A percentile compares a stretch with the other conserved stretches of the same genome.
These are phyloP conservation scores for Pyxicephalus adspersus DNA, from an alignment of 2,113 vertebrate species.

Conservation along the genomic window DNA sequence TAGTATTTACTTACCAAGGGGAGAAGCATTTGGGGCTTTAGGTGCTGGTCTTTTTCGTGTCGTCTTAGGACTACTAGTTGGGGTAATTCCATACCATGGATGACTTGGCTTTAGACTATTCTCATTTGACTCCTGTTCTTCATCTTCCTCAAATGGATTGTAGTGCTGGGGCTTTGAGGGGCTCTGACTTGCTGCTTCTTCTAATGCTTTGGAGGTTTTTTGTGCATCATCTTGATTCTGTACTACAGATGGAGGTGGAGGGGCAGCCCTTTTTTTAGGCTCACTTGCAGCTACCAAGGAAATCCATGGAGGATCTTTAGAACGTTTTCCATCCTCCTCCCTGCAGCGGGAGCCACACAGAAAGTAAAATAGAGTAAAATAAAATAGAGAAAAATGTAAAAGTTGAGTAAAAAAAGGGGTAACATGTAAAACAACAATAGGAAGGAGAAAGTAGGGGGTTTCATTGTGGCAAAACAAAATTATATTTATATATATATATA, in stretches of 20 bases:
- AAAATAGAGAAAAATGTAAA: too few species aligned
- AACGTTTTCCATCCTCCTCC: slow-evolving; percentile 64
- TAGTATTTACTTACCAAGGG: slow-evolving; percentile 67
- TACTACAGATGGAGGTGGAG: slow-evolving; percentile 66
- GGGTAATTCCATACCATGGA: slow-evolving; percentile 95
- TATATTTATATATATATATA: too few species aligned
- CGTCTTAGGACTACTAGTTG: slow-evolving; percentile 78
- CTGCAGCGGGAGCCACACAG: slow-evolving; percentile 55
- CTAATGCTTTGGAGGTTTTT: slow-evolving; percentile 47
- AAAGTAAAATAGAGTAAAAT: neutral
- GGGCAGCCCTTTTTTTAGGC: slow-evolving; percentile 89
- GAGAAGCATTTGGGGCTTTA: slow-evolving; percentile 74
- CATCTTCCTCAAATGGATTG: slow-evolving; percentile 88
- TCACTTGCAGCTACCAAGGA: slow-evolving; percentile 86
- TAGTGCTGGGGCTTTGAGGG: slow-evolving; percentile 63
- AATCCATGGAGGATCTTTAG: slow-evolving; percentile 95
- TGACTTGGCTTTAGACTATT: slow-evolving; percentile 72
- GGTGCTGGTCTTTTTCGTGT: slow-evolving; percentile 88
- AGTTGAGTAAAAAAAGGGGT: too few species aligned
- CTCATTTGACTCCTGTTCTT: slow-evolving; percentile 58
- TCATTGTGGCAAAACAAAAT: too few species aligned
- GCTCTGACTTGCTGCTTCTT: slow-evolving; percentile 13
- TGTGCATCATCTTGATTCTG: slow-evolving; percentile 57
- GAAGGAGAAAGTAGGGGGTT: too few species aligned
- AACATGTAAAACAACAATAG: too few species aligned